phyloP scores from a whole-genome alignment of 2,113 vertebrate genomes.

The Irena cyanogastra region DNA sequence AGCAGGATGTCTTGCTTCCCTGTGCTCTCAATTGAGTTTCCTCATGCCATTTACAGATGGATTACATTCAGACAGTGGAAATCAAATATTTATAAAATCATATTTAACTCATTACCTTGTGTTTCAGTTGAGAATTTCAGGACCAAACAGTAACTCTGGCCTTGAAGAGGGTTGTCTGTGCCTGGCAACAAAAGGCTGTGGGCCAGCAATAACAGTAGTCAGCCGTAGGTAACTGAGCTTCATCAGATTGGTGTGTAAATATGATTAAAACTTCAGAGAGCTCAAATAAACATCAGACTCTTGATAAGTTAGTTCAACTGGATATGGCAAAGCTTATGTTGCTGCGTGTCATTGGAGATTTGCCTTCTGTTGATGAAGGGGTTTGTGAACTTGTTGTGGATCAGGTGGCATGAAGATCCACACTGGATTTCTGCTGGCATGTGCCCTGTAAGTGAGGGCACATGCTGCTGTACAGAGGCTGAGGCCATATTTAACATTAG shows the following conservation, averaged over 20 bases:
- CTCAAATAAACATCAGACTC: not conserved
- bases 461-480: not conserved
- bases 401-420: not conserved
- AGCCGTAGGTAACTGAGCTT: not conserved
- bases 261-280: conserved; percentile 25
- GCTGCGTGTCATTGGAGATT: not conserved
- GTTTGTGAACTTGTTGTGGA: not conserved
- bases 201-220: not conserved
- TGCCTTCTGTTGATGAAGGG: not conserved
- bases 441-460: rapidly evolving
- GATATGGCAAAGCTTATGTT: not conserved
- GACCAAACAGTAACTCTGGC: not conserved
- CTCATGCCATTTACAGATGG: not conserved
- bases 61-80: not conserved
- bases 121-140: not conserved
- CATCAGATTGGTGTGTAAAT: not conserved
- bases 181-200: not conserved
- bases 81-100: conserved; percentile 49
- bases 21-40: not conserved
- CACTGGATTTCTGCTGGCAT: rapidly evolving
- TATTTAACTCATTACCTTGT: conserved; percentile 16
- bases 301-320: conserved; percentile 1
- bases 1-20: not conserved
- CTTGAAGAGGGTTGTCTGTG: not conserved
- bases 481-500: not conserved